Conservation (phyloP, 2,797 vertebrate species). For the Nothura maculosa region DNA sequence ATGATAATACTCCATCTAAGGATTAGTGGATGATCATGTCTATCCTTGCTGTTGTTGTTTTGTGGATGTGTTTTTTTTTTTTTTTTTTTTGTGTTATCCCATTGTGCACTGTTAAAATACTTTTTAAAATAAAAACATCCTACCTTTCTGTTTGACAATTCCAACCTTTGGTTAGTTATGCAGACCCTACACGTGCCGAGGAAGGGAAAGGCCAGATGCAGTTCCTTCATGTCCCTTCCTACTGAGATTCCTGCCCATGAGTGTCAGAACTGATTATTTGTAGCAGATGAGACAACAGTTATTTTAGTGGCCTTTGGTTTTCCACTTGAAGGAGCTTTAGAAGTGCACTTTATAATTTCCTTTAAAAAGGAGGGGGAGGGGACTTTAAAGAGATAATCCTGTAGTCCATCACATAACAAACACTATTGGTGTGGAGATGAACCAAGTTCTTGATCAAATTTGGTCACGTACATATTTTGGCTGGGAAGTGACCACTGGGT, state of each 20-base stretch:
- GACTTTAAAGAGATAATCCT: neutral
- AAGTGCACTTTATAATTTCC: slow-evolving; percentile 8
- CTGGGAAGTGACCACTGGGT: neutral
- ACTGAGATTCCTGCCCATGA: neutral
- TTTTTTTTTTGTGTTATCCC: neutral
- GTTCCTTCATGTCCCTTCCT: slow-evolving; percentile 40
- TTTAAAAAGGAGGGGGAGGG: neutral
- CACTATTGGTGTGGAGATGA: slow-evolving; percentile 40
- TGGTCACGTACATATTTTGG: slow-evolving; percentile 34
- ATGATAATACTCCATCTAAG: neutral
- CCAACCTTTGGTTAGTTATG: neutral
- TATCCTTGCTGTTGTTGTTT: neutral
- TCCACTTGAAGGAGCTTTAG: slow-evolving; percentile 43
- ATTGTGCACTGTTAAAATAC: neutral
- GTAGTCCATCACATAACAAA: neutral
- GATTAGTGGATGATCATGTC: neutral
- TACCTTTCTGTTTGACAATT: neutral
- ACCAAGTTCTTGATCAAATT: slow-evolving; percentile 17
- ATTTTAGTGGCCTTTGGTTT: slow-evolving; percentile 46
- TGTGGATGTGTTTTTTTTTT: too few relatives aligned
- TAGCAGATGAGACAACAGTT: slow-evolving; percentile 21
- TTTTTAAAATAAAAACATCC: neutral
- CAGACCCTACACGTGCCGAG: neutral
- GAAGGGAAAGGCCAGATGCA: neutral
- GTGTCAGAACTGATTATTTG: slow-evolving; percentile 51